phyloP scores from a whole-genome alignment of 2,113 vertebrate genomes.

The Colinus virginianus region DNA sequence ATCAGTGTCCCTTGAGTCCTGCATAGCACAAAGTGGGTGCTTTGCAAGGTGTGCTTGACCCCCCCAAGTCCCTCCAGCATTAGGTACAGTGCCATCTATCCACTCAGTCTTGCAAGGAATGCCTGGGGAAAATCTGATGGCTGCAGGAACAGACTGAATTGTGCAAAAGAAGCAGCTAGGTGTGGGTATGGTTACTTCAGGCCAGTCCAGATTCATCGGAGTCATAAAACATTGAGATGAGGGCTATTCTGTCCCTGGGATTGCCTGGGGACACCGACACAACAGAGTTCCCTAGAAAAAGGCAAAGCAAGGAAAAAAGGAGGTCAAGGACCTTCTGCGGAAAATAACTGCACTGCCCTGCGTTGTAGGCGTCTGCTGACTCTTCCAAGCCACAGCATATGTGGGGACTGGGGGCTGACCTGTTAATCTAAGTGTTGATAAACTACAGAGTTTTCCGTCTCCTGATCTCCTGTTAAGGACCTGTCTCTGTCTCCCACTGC shows the following conservation, averaged over 20 bases:
- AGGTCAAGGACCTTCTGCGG: background rate
- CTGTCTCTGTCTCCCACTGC: background rate
- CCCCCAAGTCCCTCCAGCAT: background rate
- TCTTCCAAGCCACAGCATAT: fast-evolving
- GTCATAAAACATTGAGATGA: background rate
- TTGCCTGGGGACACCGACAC: fast-evolving
- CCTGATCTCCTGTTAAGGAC: background rate
- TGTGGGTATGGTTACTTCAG: background rate
- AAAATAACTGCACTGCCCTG: background rate
- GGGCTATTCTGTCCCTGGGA: background rate
- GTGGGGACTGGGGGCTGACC: background rate
- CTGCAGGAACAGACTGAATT: background rate
- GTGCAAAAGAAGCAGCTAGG: background rate
- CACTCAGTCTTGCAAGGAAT: background rate
- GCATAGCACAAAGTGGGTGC: background rate
- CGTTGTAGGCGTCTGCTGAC: background rate
- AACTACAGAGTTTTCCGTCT: background rate
- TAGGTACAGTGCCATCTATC: background rate
- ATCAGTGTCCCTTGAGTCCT: fast-evolving
- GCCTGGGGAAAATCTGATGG: background rate
- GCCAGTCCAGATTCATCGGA: background rate
- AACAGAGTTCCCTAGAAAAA: background rate
- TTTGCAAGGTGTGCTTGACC: background rate
- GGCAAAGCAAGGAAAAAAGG: background rate
- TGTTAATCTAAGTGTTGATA: background rate